Evolutionary conservation across 2,113 vertebrate species (phyloP).

Genomic region (Rynchops niger): DNA sequence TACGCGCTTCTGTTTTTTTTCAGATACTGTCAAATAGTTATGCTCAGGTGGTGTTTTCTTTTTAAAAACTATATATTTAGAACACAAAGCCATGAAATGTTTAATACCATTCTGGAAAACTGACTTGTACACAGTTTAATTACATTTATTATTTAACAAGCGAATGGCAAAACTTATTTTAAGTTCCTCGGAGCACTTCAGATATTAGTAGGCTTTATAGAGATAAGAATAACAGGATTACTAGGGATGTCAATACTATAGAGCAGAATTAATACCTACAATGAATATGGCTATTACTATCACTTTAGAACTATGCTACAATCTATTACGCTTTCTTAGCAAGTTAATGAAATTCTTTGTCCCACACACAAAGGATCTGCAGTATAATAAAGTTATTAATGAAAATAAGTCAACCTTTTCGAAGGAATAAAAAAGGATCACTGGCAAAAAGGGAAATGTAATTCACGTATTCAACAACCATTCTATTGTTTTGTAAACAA

Average conservation of each 20-base stretch:
- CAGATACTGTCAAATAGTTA: not conserved
- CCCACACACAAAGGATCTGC: slow-evolving; percentile 4
- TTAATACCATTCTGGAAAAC: slow-evolving; percentile 42
- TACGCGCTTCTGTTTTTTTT: not conserved
- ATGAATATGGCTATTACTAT: slow-evolving; percentile 52
- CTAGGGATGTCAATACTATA: slow-evolving; percentile 34
- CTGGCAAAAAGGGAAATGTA: slow-evolving; percentile 2
- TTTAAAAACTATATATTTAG: not conserved
- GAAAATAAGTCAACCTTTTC: slow-evolving; percentile 47
- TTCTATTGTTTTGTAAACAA: slow-evolving; percentile 41
- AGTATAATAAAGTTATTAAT: slow-evolving; percentile 25
- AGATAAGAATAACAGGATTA: slow-evolving; percentile 47
- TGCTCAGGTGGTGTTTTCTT: not conserved
- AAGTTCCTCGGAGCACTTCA: slow-evolving; percentile 48
- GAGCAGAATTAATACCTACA: slow-evolving; percentile 47
- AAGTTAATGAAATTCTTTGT: slow-evolving; percentile 36
- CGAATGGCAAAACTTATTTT: slow-evolving; percentile 59
- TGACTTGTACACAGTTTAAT: slow-evolving; percentile 37
- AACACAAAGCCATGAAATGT: slow-evolving; percentile 47
- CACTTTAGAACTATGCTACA: slow-evolving; percentile 49
- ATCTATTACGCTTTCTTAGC: not conserved
- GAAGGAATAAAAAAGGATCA: slow-evolving; percentile 30
- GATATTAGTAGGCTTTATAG: slow-evolving; percentile 58
- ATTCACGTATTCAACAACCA: slow-evolving; percentile 26
- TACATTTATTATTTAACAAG: slow-evolving; percentile 46